A percentile compares a stretch with the other conserved stretches of the same genome.
phyloP scores from a whole-genome alignment of 92 coral and sea anemone species.

The Bergia sp. region DNA sequence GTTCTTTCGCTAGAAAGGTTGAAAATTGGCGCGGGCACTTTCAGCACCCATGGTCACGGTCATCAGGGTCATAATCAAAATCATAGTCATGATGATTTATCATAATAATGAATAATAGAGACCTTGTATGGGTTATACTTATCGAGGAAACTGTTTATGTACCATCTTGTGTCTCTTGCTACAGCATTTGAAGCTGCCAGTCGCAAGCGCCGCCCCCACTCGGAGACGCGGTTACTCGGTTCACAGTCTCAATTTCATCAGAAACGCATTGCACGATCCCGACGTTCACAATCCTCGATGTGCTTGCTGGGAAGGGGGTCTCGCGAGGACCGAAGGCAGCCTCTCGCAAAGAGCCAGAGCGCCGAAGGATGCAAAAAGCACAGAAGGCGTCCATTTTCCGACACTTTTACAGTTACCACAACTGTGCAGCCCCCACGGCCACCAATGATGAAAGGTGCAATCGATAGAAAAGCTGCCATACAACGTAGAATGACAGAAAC shows the following conservation, averaged over 20 bases:
- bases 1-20: no score
- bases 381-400: background rate
- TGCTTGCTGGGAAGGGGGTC: background rate
- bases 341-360: background rate
- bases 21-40: no score
- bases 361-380: background rate
- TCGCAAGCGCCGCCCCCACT: conserved; percentile 1
- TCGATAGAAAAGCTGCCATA: conserved; percentile 14
- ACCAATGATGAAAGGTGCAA: background rate
- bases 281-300: background rate
- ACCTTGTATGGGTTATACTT: background rate
- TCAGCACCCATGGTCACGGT: no score
- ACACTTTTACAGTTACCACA: background rate
- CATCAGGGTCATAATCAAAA: no score
- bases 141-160: background rate
- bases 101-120: no score
- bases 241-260: background rate
- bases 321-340: background rate
- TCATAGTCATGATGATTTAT: no score
- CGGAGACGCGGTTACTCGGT: background rate
- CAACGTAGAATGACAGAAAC: conserved; percentile 42
- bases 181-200: background rate
- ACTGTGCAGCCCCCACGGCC: background rate
- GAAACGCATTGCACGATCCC: background rate
- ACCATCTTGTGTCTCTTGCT: background rate